Percentiles rank a stretch among this genome's conserved stretches.
Evolutionary conservation across 2,797 vertebrate genomes (phyloP).

Genomic region (Myripristis murdjan): DNA sequence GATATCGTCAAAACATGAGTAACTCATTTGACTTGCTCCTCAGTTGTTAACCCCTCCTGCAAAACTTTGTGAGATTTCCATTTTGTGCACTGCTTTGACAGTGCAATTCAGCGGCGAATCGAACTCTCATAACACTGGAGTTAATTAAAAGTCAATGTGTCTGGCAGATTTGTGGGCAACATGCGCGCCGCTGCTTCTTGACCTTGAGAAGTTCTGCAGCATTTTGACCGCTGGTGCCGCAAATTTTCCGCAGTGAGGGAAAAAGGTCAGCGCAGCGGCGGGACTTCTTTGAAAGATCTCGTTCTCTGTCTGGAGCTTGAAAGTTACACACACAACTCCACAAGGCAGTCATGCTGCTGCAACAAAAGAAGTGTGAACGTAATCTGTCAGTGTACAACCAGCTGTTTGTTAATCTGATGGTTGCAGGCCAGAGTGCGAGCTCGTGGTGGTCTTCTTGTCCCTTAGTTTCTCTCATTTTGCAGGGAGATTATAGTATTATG

Average conservation of each 20-base stretch:
- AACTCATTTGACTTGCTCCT: slow-evolving; percentile 3
- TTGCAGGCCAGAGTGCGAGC: slow-evolving; percentile 51
- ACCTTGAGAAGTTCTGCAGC: slow-evolving; percentile 23
- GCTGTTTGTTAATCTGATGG: slow-evolving; percentile 65
- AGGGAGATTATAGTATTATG: slow-evolving; percentile 79
- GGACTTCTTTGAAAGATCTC: slow-evolving; percentile 8
- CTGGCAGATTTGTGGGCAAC: slow-evolving; percentile 20
- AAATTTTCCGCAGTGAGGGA: slow-evolving; percentile 6
- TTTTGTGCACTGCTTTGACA: slow-evolving; percentile 34
- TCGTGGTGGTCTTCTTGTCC: slow-evolving; percentile 45
- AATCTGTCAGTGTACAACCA: slow-evolving; percentile 63
- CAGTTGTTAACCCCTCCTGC: slow-evolving; percentile 28
- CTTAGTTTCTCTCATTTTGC: slow-evolving; percentile 70
- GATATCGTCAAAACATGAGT: slow-evolving; percentile 17
- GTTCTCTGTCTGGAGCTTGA: background rate
- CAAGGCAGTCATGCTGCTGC: slow-evolving; percentile 7
- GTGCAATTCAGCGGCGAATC: slow-evolving; percentile 22
- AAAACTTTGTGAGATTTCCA: slow-evolving; percentile 14
- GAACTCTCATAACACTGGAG: slow-evolving; percentile 7
- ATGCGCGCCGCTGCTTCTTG: slow-evolving; percentile 11
- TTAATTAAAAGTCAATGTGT: slow-evolving; percentile 42
- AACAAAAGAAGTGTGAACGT: slow-evolving; percentile 59
- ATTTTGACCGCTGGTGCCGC: no score
- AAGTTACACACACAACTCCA: slow-evolving; percentile 12
- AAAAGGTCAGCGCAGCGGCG: slow-evolving; percentile 4